Evolutionary conservation across 2,888 invertebrate species (phyloP).

Genomic region (Melanotus villosus): DNA sequence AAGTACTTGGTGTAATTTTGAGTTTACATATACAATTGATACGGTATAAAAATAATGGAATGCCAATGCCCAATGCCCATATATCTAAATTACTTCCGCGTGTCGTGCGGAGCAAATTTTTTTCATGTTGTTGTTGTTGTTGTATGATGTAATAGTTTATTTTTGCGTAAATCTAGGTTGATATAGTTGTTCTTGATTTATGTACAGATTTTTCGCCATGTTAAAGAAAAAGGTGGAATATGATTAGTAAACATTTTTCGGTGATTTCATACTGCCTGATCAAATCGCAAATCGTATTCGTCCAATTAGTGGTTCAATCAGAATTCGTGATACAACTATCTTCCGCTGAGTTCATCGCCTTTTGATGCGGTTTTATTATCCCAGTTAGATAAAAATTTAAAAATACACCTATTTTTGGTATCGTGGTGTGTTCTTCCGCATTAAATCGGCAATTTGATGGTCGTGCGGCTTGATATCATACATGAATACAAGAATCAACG

Average conservation of each 20-base stretch:
- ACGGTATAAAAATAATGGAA: too few relatives aligned
- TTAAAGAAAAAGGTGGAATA: too few relatives aligned
- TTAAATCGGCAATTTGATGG: conserved; percentile 1
- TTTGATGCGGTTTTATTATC: conserved; percentile 20
- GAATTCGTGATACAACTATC: conserved; percentile 3
- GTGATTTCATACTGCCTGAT: neutral
- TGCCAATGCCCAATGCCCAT: too few relatives aligned
- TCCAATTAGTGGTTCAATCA: conserved; percentile 16
- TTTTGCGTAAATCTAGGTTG: too few relatives aligned
- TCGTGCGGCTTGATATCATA: conserved; percentile 7
- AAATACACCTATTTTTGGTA: neutral
- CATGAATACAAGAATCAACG: conserved; percentile 3
- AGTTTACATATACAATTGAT: too few relatives aligned
- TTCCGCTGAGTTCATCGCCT: conserved; percentile 24
- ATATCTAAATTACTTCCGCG: too few relatives aligned
- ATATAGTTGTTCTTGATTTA: too few relatives aligned
- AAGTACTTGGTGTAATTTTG: too few relatives aligned
- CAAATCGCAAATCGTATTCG: neutral
- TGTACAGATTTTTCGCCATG: too few relatives aligned
- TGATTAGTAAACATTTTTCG: neutral
- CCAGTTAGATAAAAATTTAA: neutral
- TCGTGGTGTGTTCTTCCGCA: conserved; percentile 10
- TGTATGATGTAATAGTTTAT: too few relatives aligned
- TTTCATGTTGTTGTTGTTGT: too few relatives aligned
- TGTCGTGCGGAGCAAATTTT: too few relatives aligned